Percentiles rank a stretch among this genome's conserved stretches.
Evolutionary conservation across 2,888 invertebrate species (phyloP).

Genomic region (Nipponacmea schrenckii): DNA sequence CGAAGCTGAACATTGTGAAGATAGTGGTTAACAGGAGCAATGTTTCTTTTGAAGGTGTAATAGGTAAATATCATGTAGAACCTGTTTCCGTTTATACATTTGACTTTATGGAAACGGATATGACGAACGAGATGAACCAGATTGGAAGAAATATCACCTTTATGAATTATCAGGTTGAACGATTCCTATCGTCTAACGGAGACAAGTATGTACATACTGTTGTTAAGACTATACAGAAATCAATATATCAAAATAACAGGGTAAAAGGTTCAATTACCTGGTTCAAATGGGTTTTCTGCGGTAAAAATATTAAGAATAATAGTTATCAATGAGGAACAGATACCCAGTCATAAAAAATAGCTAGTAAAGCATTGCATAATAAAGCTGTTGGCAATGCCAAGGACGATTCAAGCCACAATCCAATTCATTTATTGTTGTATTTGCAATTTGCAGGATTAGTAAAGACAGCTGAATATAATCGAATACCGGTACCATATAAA

Average conservation of each 20-base stretch:
- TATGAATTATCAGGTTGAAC: slow-evolving; percentile 81
- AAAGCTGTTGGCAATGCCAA: too few species aligned
- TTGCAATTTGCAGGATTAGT: too few species aligned
- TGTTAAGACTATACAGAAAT: too few species aligned
- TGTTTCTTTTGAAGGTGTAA: slow-evolving; percentile 72
- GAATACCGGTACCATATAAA: too few species aligned
- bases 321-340: not conserved
- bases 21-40: too few species aligned
- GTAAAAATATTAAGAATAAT: not conserved
- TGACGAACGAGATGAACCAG: slow-evolving; percentile 86
- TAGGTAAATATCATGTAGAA: slow-evolving; percentile 92
- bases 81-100: slow-evolving; percentile 80
- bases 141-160: slow-evolving; percentile 90
- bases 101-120: slow-evolving; percentile 88
- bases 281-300: not conserved
- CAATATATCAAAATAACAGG: too few species aligned
- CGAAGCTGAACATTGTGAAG: too few species aligned
- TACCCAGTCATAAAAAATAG: too few species aligned
- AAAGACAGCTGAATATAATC: too few species aligned
- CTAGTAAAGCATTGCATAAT: too few species aligned
- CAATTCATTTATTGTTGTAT: too few species aligned
- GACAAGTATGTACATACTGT: slow-evolving; percentile 30
- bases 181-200: slow-evolving; percentile 74
- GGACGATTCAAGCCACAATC: not conserved
- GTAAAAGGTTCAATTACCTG: too few species aligned